Evolutionary conservation across 2,888 invertebrate genomes (phyloP).

Genomic region (Dryocosmus kuriphilus): DNA sequence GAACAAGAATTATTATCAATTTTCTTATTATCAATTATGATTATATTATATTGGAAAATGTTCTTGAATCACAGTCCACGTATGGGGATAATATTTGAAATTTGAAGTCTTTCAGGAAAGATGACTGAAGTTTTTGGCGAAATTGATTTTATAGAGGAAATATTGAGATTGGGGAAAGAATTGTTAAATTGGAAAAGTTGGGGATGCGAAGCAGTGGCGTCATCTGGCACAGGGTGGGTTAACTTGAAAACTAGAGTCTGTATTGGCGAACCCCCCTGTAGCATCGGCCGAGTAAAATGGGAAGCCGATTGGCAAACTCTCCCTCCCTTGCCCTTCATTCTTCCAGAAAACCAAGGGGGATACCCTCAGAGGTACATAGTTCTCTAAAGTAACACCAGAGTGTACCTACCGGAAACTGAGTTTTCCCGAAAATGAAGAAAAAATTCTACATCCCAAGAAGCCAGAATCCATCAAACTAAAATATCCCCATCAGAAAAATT

Average conservation of each 20-base stretch:
- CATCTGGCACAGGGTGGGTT: constrained; percentile 73
- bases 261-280: constrained; percentile 69
- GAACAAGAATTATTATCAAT: too few species aligned
- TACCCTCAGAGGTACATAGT: constrained; percentile 75
- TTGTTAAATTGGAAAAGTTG: background rate
- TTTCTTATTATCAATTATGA: too few species aligned
- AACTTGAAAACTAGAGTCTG: constrained; percentile 56
- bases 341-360: constrained; percentile 59
- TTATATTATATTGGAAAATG: too few species aligned
- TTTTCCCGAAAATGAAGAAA: background rate
- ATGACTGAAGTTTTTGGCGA: background rate
- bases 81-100: background rate
- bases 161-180: background rate
- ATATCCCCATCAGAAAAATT: background rate
- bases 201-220: constrained; percentile 65
- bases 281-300: constrained; percentile 72
- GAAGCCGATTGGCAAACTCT: constrained; percentile 68
- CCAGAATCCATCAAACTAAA: background rate
- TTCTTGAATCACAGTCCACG: background rate
- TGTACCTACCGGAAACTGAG: constrained; percentile 22
- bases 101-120: background rate
- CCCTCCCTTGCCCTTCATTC: constrained; percentile 65
- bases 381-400: constrained; percentile 72
- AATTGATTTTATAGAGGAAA: background rate
- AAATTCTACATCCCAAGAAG: background rate